These are phyloP conservation scores for Bombus sylvicola DNA, from an alignment of 1,140 invertebrate genomes.

Conservation along the genomic window DNA sequence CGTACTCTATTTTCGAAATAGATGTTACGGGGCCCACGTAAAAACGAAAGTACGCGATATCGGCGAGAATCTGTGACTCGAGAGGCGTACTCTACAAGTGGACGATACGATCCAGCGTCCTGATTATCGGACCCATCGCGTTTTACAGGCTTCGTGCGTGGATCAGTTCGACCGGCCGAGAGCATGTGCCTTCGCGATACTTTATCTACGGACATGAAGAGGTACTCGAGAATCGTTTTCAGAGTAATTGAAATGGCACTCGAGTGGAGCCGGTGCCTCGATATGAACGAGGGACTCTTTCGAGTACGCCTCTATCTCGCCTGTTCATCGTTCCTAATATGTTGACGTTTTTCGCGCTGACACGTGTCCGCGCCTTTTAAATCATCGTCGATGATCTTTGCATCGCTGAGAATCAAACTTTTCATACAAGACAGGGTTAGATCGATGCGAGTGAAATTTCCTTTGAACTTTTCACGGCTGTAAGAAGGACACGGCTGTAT, in stretches of 20 bases:
- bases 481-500: no score
- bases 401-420: background rate
- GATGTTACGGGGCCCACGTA: background rate
- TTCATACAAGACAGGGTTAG: background rate
- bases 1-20: slow-evolving; percentile 27
- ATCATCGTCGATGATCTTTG: background rate
- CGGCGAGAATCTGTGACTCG: slow-evolving; percentile 22
- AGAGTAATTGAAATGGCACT: slow-evolving; percentile 67
- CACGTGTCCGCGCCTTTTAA: slow-evolving; percentile 26
- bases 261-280: slow-evolving; percentile 49
- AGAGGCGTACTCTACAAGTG: background rate
- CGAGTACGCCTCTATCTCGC: slow-evolving; percentile 19
- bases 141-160: slow-evolving; percentile 45
- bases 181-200: slow-evolving; percentile 63
- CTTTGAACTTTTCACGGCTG: background rate
- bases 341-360: slow-evolving; percentile 41
- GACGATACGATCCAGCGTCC: slow-evolving; percentile 29
- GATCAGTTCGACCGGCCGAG: slow-evolving; percentile 29
- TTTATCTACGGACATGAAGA: slow-evolving; percentile 65
- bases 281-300: slow-evolving; percentile 60
- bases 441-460: background rate
- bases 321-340: slow-evolving; percentile 24
- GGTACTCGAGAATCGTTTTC: slow-evolving; percentile 66
- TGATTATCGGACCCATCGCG: slow-evolving; percentile 54
- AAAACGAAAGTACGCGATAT: slow-evolving; percentile 16